Conservation (phyloP, 2,797 vertebrate genomes). For the Cyprinodon diabolis region DNA sequence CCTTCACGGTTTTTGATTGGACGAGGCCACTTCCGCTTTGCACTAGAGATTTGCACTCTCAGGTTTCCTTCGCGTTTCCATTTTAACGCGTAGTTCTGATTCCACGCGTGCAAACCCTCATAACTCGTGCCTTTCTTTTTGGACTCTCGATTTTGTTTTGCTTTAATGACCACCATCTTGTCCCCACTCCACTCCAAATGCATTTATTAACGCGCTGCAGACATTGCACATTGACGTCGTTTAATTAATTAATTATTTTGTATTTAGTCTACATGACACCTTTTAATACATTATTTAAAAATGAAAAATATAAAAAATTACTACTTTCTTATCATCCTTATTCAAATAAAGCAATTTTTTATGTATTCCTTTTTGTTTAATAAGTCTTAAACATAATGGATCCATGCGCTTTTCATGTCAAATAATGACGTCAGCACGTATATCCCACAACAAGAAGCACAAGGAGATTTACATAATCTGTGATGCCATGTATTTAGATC, state of each 20-base stretch:
- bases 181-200: not conserved
- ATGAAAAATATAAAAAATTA: not conserved
- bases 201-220: not conserved
- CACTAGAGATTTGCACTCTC: constrained; percentile 4
- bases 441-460: constrained; percentile 48
- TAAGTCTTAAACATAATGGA: constrained; percentile 11
- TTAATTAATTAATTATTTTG: no score
- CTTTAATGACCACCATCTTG: no score
- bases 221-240: not conserved
- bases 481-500: constrained; percentile 44
- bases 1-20: constrained; percentile 64
- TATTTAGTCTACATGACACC: not conserved
- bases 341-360: not conserved
- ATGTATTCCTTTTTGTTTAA: not conserved
- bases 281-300: no score
- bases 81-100: not conserved
- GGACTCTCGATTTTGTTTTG: not conserved
- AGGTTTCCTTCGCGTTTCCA: not conserved
- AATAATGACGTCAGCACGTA: constrained; percentile 61
- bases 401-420: constrained; percentile 2
- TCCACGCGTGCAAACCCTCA: not conserved
- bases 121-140: not conserved
- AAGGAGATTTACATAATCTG: constrained; percentile 64
- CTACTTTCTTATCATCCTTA: not conserved
- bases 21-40: constrained; percentile 71